These are phyloP conservation scores for Anoplius nigerrimus DNA, from an alignment of 2,888 invertebrate species.

Conservation along the genomic window DNA sequence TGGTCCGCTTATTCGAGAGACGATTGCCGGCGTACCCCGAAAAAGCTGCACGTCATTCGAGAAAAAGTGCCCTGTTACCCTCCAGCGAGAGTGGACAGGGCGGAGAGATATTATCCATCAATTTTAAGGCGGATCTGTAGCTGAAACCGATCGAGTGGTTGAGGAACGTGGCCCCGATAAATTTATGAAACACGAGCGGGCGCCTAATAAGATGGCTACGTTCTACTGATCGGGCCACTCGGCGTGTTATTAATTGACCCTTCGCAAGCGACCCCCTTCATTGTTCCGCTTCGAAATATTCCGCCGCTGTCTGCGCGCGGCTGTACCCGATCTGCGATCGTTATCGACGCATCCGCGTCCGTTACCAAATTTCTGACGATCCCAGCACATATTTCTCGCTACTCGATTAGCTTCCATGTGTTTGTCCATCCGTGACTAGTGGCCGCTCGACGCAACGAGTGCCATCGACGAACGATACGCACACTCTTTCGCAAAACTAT, in stretches of 20 bases:
- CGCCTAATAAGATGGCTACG: constrained; percentile 64
- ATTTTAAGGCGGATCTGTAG: constrained; percentile 59
- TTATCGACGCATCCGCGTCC: not conserved
- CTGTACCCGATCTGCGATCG: constrained; percentile 1
- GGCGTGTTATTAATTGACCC: constrained; percentile 66
- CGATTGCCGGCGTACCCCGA: too few relatives aligned
- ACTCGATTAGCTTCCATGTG: too few relatives aligned
- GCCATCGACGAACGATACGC: too few relatives aligned
- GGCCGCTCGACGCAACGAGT: too few relatives aligned
- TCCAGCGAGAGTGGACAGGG: not conserved
- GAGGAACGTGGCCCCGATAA: constrained; percentile 61
- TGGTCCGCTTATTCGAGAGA: too few relatives aligned
- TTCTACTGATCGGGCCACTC: constrained; percentile 60
- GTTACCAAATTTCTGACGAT: not conserved
- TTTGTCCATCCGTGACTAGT: too few relatives aligned
- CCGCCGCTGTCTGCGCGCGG: constrained; percentile 22
- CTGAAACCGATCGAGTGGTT: constrained; percentile 63
- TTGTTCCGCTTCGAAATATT: constrained; percentile 50
- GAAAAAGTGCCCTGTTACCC: too few relatives aligned
- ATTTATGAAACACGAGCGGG: constrained; percentile 60
- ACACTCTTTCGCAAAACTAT: too few relatives aligned
- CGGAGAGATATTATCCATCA: constrained; percentile 59
- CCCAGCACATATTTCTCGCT: not conserved
- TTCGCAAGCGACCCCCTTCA: constrained; percentile 47
- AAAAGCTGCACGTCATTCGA: too few relatives aligned